Conservation (phyloP, 2,113 vertebrate genomes). For the Kryptolebias marmoratus region DNA sequence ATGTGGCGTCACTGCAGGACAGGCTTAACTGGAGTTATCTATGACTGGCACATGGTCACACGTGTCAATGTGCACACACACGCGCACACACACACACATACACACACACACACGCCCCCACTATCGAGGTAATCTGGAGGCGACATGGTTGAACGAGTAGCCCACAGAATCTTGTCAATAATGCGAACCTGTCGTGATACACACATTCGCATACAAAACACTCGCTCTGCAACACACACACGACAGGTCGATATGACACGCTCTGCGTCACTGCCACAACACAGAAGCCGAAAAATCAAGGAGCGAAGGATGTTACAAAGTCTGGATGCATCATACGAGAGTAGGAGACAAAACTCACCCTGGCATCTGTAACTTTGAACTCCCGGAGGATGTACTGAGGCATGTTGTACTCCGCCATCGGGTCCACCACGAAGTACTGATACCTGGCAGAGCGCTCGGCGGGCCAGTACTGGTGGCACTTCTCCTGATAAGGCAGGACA, state of each 20-base stretch:
- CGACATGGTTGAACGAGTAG: slow-evolving; percentile 53
- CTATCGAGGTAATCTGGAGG: slow-evolving; percentile 54
- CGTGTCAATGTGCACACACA: neutral
- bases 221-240: slow-evolving; percentile 37
- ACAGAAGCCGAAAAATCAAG: slow-evolving; percentile 35
- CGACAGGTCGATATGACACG: slow-evolving; percentile 64
- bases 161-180: slow-evolving; percentile 50
- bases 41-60: slow-evolving; percentile 42
- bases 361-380: slow-evolving; percentile 95
- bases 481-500: slow-evolving; percentile 81
- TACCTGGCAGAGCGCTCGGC: slow-evolving; percentile 92
- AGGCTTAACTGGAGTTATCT: slow-evolving; percentile 70
- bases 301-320: slow-evolving; percentile 23
- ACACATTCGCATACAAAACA: slow-evolving; percentile 40
- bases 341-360: slow-evolving; percentile 79
- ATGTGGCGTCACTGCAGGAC: slow-evolving; percentile 69
- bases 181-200: slow-evolving; percentile 21
- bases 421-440: slow-evolving; percentile 95
- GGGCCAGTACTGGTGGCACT: slow-evolving; percentile 95
- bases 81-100: neutral
- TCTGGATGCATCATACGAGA: slow-evolving; percentile 29
- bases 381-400: slow-evolving; percentile 95
- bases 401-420: slow-evolving; percentile 98
- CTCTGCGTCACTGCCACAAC: slow-evolving; percentile 32
- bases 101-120: neutral